Evolutionary conservation across 2,113 vertebrate genomes (phyloP).

Genomic region (Corydoras maculifer): DNA sequence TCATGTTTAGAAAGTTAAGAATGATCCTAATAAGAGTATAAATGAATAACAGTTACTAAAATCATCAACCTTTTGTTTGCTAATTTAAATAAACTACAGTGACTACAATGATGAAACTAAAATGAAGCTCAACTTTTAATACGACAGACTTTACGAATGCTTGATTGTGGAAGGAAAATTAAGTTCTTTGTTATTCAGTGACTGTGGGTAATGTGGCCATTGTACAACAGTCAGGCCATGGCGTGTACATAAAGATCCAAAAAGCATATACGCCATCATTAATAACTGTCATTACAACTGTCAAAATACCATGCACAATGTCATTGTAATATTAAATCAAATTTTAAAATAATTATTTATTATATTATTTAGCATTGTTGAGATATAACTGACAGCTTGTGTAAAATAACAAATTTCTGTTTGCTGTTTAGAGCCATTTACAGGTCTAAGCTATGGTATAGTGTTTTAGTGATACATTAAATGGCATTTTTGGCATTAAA

Average conservation of each 20-base stretch:
- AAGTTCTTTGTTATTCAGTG: conserved; percentile 63
- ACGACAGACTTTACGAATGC: conserved; percentile 3
- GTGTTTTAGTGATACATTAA: not conserved
- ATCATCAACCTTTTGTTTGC: not conserved
- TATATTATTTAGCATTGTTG: not conserved
- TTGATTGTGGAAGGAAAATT: conserved; percentile 51
- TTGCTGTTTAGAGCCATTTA: not conserved
- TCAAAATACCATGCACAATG: conserved; percentile 14
- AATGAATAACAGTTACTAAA: not conserved
- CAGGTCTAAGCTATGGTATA: not conserved
- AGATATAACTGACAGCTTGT: not conserved
- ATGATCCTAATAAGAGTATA: not conserved
- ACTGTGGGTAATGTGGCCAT: conserved; percentile 62
- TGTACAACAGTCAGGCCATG: conserved; percentile 50
- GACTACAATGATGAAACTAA: not conserved
- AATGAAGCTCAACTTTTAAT: conserved; percentile 17
- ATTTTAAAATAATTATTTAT: not conserved
- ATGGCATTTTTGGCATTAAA: conserved; percentile 16
- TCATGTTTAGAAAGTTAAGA: too few relatives aligned
- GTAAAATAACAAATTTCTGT: not conserved
- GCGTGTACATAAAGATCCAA: conserved; percentile 37
- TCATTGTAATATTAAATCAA: conserved; percentile 12
- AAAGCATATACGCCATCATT: conserved; percentile 30
- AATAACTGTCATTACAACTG: conserved; percentile 31
- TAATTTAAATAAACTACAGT: not conserved